These are phyloP conservation scores for Antedon mediterranea DNA, from an alignment of 53 echinoderm and acorn worm genomes.

Conservation along the genomic window DNA sequence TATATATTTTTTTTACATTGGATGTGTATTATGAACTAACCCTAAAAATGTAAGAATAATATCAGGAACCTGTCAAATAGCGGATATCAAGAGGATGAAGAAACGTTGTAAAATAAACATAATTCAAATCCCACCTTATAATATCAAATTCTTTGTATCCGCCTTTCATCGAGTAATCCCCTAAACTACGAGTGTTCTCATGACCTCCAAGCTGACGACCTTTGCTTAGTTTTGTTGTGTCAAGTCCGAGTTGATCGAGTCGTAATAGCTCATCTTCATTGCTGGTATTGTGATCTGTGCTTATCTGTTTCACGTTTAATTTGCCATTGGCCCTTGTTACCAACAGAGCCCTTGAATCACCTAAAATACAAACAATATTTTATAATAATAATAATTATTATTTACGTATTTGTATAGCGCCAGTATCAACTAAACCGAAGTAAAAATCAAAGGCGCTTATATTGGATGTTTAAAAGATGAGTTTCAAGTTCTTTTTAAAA, in stretches of 20 bases:
- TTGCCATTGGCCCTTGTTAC: conserved; percentile 49
- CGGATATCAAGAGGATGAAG: neutral
- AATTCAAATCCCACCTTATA: conserved; percentile 34
- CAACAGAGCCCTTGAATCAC: conserved; percentile 69
- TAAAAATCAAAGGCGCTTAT: too few relatives aligned
- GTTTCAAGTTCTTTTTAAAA: too few relatives aligned
- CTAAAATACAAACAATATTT: conserved; percentile 9
- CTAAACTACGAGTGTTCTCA: conserved; percentile 63
- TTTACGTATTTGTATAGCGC: too few relatives aligned
- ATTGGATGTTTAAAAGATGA: too few relatives aligned
- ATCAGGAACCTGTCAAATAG: too few relatives aligned
- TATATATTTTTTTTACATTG: too few relatives aligned
- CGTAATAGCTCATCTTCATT: conserved; percentile 83
- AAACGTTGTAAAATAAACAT: neutral
- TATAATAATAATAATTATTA: too few relatives aligned
- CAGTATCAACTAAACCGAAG: too few relatives aligned
- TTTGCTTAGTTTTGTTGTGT: conserved; percentile 27
- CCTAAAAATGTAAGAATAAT: too few relatives aligned
- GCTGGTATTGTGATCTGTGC: conserved; percentile 64
- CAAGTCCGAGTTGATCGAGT: conserved; percentile 62
- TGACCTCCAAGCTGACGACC: conserved; percentile 41
- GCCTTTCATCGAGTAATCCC: conserved; percentile 76
- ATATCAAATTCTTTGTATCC: conserved; percentile 66
- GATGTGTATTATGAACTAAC: too few relatives aligned
- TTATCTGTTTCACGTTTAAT: conserved; percentile 58